Evolutionary conservation across 1,140 invertebrate species (phyloP).

Genomic region (Aphaenogaster ashmeadi): DNA sequence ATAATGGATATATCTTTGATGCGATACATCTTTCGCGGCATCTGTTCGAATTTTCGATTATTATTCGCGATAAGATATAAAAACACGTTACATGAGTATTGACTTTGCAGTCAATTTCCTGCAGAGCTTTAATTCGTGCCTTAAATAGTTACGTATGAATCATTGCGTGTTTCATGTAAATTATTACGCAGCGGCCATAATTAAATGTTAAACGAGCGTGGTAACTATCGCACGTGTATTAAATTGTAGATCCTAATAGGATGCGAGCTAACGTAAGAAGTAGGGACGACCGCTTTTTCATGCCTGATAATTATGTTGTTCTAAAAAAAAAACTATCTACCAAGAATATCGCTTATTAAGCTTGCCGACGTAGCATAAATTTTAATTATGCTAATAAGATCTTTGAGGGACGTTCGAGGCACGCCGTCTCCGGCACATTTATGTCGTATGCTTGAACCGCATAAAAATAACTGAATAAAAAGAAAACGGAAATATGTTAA

Average conservation of each 20-base stretch:
- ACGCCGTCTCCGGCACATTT: background rate
- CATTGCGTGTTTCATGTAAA: conserved; percentile 17
- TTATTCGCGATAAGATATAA: background rate
- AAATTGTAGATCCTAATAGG: background rate
- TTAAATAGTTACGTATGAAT: conserved; percentile 1
- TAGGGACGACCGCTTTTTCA: conserved; percentile 20
- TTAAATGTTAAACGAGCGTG: background rate
- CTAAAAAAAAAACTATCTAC: background rate
- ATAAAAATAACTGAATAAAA: background rate
- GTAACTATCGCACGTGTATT: background rate
- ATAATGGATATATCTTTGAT: background rate
- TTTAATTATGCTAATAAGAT: conserved; percentile 10
- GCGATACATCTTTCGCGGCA: background rate
- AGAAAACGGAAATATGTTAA: background rate
- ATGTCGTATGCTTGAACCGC: too few species aligned
- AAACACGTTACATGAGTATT: background rate
- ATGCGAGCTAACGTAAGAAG: background rate
- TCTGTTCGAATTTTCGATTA: background rate
- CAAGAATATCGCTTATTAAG: conserved; percentile 13
- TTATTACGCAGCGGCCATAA: background rate
- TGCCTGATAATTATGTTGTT: background rate
- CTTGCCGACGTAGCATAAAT: background rate
- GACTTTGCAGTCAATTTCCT: background rate
- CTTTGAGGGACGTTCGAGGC: background rate
- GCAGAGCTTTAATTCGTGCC: background rate